Base-by-base conservation (phyloP, 2,797 vertebrate genomes). In the Neosalanx taihuensis region DNA sequence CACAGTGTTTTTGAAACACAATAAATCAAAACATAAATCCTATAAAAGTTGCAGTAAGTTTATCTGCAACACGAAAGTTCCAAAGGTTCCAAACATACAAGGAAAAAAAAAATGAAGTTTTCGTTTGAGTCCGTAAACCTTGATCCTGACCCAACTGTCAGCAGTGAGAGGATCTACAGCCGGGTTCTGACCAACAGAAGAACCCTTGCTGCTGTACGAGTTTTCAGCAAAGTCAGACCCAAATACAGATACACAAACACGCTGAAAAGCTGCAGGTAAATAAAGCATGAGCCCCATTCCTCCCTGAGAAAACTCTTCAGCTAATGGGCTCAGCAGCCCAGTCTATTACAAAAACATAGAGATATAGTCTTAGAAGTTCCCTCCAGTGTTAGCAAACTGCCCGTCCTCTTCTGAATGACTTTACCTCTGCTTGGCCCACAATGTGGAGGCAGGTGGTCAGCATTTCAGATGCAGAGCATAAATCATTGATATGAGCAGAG, bases 401-500 rank as follows among this genome's bases (percentile, higher is more conserved):
- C 53, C 29, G 60, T 64, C 57, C 71, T 73, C 75, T 35, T n/a
- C 46, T 18, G 83, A 79, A 83, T 67, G 57, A 70, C 75, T 76
- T 78, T 31, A 77, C 70, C 60, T 76, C 46, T 49, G 29, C 6
- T 29, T 33, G 62, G 67, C 72, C 56, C 77, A 62, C 72, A 74
- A 70, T 49, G 62, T 70, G 78, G 78, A 71, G 67, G 72, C 76
- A 74, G 77, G 77, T 67, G 81, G 81, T 81, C 64, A 78, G 80
- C 77, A 70, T 85, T 73, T 9, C 61, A 77, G 75, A 83, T 78
- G 72, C 5, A 67, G 74, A 6, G 37, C 66, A 87, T 90, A 72
- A 86, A 87, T 89, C 86, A 87, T 69, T 71, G 73, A 80, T 70
- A 81, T 78, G 75, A 78, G 49, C 53, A 68, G 70, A 72, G 77